A percentile compares a stretch with the other conserved stretches of the same genome.
These are phyloP conservation scores for Tonatia bakeri DNA, from an alignment of 2,113 vertebrate genomes.

Conservation along the genomic window DNA sequence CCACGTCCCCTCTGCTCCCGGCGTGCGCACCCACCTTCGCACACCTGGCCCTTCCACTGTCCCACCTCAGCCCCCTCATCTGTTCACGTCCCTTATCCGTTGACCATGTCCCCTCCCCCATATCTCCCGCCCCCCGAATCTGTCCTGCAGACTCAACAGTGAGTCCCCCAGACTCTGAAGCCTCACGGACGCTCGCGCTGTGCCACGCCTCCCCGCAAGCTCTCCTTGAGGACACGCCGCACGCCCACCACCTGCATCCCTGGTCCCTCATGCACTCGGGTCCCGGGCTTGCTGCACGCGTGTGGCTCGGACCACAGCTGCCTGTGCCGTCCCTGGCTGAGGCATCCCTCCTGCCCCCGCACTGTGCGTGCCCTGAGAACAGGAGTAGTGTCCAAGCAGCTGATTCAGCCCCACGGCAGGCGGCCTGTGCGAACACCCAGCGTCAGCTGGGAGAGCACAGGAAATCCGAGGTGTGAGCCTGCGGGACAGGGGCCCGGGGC, in stretches of 20 bases:
- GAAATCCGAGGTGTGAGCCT: accelerated
- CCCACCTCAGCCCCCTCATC: background rate
- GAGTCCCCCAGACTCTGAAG: too few relatives aligned
- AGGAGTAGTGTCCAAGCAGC: background rate
- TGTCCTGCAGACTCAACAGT: background rate
- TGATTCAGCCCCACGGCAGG: background rate
- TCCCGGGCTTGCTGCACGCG: accelerated
- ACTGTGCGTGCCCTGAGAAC: background rate
- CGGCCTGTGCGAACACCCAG: background rate
- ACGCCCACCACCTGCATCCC: background rate
- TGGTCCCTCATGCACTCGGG: accelerated
- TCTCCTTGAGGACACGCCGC: background rate
- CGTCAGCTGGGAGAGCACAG: background rate
- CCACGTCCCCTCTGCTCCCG: background rate
- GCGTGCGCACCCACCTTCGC: too few relatives aligned
- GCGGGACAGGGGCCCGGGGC: background rate
- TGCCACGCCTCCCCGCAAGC: too few relatives aligned
- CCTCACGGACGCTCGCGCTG: background rate
- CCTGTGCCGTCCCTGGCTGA: accelerated
- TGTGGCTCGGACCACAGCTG: background rate
- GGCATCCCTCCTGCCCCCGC: too few relatives aligned
- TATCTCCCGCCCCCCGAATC: background rate
- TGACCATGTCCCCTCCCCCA: background rate
- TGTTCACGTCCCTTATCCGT: too few relatives aligned
- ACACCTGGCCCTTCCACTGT: too few relatives aligned